Evolutionary conservation across 2,113 vertebrate species (phyloP).

Genomic region (Numenius arquata): DNA sequence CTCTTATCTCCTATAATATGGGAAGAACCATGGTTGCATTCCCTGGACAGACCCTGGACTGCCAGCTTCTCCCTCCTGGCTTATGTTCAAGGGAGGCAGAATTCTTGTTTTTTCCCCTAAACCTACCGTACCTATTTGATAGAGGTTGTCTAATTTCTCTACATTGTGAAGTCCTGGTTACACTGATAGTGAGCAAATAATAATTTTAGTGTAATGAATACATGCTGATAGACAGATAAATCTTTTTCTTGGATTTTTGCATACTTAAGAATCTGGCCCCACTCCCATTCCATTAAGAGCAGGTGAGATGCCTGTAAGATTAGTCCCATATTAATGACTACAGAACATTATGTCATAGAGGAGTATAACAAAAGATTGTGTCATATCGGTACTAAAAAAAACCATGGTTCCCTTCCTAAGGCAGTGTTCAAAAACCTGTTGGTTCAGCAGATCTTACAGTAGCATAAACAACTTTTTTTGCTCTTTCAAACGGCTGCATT

Average conservation of each 20-base stretch:
- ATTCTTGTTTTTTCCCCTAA: not conserved
- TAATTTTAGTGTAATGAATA: conserved; percentile 46
- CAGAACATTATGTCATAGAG: not conserved
- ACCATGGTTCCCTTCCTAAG: not conserved
- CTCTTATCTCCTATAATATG: not conserved
- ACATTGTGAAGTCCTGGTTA: not conserved
- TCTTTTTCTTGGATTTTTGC: conserved; percentile 30
- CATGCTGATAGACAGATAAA: conserved; percentile 49
- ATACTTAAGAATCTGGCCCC: not conserved
- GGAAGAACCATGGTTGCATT: not conserved
- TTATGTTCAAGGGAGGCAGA: not conserved
- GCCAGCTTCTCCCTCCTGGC: not conserved
- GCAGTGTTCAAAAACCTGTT: conserved; percentile 23
- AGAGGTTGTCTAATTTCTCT: not conserved
- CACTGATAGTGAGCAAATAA: not conserved
- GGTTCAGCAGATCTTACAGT: conserved; percentile 12
- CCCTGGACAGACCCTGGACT: not conserved
- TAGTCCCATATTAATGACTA: conserved; percentile 17
- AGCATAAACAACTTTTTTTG: not conserved
- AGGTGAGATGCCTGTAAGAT: conserved; percentile 35
- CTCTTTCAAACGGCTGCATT: not conserved
- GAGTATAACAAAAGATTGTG: conserved; percentile 34
- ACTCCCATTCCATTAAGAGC: not conserved
- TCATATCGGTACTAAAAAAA: conserved; percentile 3
- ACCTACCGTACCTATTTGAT: not conserved